phyloP scores from a whole-genome alignment of 1,140 invertebrate genomes.

The Zeugodacus cucurbitae region DNA sequence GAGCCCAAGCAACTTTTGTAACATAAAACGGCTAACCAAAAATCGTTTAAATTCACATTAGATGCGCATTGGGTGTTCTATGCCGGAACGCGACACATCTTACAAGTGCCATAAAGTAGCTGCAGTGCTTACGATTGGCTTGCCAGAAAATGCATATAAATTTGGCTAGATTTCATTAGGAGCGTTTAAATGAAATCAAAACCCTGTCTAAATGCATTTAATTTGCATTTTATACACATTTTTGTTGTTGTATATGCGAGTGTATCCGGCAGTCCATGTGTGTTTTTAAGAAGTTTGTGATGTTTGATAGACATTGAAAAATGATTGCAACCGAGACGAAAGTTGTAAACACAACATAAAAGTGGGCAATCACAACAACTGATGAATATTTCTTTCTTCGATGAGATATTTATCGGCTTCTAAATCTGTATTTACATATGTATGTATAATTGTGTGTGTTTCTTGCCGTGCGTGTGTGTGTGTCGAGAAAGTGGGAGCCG shows the following conservation, averaged over 20 bases:
- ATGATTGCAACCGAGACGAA: slow-evolving; percentile 9
- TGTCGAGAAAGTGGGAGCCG: neutral
- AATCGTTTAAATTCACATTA: slow-evolving; percentile 27
- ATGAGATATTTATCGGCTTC: neutral
- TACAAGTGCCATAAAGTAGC: too few relatives aligned
- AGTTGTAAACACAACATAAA: slow-evolving; percentile 18
- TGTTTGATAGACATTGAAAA: neutral
- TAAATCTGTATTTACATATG: neutral
- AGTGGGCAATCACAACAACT: neutral
- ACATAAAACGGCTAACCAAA: neutral
- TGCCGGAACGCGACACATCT: too few relatives aligned
- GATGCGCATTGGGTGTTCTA: slow-evolving; percentile 20
- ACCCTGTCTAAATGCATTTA: neutral
- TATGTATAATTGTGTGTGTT: too few relatives aligned
- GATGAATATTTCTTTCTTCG: neutral
- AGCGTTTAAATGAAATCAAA: neutral
- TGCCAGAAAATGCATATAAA: too few relatives aligned
- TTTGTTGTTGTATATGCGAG: neutral
- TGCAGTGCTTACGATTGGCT: too few relatives aligned
- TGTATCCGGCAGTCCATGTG: neutral
- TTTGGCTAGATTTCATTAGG: neutral
- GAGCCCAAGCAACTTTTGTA: neutral
- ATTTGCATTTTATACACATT: neutral
- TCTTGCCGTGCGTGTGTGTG: neutral
- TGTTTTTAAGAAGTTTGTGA: neutral